These are phyloP conservation scores for Syrrhaptes paradoxus DNA, from an alignment of 2,113 vertebrate species.

Conservation along the genomic window DNA sequence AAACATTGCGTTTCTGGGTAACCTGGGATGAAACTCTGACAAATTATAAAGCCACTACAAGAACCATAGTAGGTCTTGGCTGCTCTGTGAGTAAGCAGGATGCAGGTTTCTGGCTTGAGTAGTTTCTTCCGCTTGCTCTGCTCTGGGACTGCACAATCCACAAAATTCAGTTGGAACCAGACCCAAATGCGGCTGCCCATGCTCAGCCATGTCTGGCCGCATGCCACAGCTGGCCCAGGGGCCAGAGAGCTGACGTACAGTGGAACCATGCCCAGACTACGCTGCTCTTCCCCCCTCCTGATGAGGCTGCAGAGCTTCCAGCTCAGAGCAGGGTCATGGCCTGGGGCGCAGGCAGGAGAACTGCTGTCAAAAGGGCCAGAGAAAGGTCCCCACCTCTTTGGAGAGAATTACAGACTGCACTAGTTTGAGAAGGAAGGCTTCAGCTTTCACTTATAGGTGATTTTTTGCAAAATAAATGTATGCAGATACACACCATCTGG, in stretches of 20 bases:
- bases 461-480: background rate
- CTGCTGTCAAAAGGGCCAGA: background rate
- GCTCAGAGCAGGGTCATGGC: background rate
- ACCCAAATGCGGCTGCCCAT: background rate
- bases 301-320: background rate
- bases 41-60: background rate
- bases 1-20: background rate
- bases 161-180: background rate
- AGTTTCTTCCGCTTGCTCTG: background rate
- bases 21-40: background rate
- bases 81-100: background rate
- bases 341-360: background rate
- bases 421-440: background rate
- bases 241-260: background rate
- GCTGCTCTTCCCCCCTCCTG: background rate
- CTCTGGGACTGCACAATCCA: background rate
- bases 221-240: background rate
- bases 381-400: background rate
- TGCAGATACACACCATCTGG: accelerated
- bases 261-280: background rate
- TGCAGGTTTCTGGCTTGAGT: background rate
- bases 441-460: background rate
- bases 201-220: accelerated
- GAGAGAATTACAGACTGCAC: background rate
- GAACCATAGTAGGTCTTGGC: background rate